Conservation (phyloP, 2,113 vertebrate species). For the Bujurquina vittata region DNA sequence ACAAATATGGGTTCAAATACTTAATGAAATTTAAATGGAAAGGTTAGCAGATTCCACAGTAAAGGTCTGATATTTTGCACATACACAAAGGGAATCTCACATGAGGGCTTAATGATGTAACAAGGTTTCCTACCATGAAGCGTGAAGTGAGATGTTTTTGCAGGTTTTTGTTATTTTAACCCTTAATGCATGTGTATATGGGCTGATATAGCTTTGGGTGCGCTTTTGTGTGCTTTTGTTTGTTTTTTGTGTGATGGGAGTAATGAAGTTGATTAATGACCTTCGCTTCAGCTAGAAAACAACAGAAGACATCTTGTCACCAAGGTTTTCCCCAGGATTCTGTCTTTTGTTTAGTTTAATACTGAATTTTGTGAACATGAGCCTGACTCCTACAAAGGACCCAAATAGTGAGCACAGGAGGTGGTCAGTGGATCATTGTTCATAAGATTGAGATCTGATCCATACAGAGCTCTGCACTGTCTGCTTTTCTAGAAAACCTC, state of each 20-base stretch:
- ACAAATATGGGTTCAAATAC: background rate
- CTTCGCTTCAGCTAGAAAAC: constrained; percentile 7
- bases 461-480: constrained; percentile 20
- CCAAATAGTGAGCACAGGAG: background rate
- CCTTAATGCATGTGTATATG: background rate
- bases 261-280: background rate
- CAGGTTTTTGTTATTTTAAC: background rate
- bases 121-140: background rate
- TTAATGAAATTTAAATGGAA: background rate
- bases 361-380: constrained; percentile 8
- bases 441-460: constrained; percentile 24
- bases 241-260: background rate
- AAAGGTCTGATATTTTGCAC: background rate
- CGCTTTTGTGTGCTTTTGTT: background rate
- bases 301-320: constrained; percentile 8
- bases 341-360: constrained; percentile 20
- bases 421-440: constrained; percentile 24
- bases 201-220: background rate
- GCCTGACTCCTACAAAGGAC: constrained; percentile 25
- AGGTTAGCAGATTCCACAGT: background rate
- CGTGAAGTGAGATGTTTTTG: background rate
- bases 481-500: constrained; percentile 57
- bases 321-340: constrained; percentile 19
- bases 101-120: background rate
- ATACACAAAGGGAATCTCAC: background rate